A percentile compares a stretch with the other conserved stretches of the same genome.
phyloP scores from a whole-genome alignment of 2,888 invertebrate species.

The Chrysolina americana region DNA sequence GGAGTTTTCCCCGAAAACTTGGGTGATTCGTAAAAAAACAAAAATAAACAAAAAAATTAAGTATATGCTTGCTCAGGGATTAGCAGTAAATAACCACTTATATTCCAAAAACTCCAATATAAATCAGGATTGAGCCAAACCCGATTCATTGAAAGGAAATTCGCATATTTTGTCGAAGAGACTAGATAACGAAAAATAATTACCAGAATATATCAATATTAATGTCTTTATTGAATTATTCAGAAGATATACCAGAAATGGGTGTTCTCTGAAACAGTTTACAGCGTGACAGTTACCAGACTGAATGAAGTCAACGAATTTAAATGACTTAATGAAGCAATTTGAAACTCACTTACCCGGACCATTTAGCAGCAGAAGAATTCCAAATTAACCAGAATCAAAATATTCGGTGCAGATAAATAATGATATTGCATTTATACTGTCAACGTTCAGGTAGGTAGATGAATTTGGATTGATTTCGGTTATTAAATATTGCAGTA shows the following conservation, averaged over 20 bases:
- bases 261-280: background rate
- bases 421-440: slow-evolving; percentile 22
- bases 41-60: too few relatives aligned
- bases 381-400: slow-evolving; percentile 19
- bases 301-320: slow-evolving; percentile 4
- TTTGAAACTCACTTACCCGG: slow-evolving; percentile 10
- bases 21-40: too few relatives aligned
- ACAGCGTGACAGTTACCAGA: background rate
- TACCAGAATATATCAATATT: background rate
- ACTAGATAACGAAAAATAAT: background rate
- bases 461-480: slow-evolving; percentile 12
- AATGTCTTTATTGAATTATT: background rate
- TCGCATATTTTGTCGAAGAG: background rate
- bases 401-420: slow-evolving; percentile 9
- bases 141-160: too few relatives aligned
- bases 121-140: too few relatives aligned
- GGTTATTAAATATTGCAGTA: slow-evolving; percentile 10
- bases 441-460: slow-evolving; percentile 21
- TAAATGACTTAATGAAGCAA: slow-evolving; percentile 20
- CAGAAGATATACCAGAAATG: background rate
- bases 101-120: too few relatives aligned
- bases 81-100: too few relatives aligned
- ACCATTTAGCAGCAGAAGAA: slow-evolving; percentile 20
- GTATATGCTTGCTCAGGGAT: too few relatives aligned
- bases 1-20: too few relatives aligned